Evolutionary conservation across 2,797 vertebrate genomes (phyloP).

Genomic region (Gallinago stenura): DNA sequence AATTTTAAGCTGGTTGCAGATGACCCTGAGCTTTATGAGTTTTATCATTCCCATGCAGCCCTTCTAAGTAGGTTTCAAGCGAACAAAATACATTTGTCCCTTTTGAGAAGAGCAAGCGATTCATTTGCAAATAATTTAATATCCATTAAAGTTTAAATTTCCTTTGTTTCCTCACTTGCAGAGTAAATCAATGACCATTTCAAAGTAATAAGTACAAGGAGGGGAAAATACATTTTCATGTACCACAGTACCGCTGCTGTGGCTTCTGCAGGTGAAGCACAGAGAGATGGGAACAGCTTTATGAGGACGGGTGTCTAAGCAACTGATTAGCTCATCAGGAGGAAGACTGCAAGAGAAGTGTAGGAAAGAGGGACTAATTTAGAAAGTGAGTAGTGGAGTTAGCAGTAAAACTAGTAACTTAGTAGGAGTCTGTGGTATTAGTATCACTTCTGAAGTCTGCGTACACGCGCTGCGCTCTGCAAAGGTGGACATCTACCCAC

Average conservation of each 20-base stretch:
- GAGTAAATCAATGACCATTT: constrained; percentile 71
- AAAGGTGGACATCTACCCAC: constrained; percentile 62
- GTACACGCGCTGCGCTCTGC: constrained; percentile 42
- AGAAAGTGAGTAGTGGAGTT: constrained; percentile 50
- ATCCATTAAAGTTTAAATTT: constrained; percentile 75
- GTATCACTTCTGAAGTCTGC: constrained; percentile 65
- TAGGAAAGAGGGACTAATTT: constrained; percentile 54
- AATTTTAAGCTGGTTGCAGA: constrained; percentile 59
- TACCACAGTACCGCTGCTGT: constrained; percentile 18
- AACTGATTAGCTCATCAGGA: constrained; percentile 73
- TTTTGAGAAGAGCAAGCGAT: constrained; percentile 65
- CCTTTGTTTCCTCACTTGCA: constrained; percentile 64
- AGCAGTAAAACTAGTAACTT: constrained; percentile 43
- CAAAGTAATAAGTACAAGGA: constrained; percentile 63
- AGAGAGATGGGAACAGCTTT: constrained; percentile 61
- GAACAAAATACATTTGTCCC: constrained; percentile 35
- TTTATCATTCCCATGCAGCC: constrained; percentile 56
- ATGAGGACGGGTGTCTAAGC: constrained; percentile 71
- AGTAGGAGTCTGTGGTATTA: constrained; percentile 50
- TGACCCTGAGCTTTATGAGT: constrained; percentile 53
- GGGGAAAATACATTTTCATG: constrained; percentile 46
- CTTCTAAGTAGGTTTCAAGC: constrained; percentile 66
- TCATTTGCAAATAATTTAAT: constrained; percentile 78
- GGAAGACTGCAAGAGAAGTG: constrained; percentile 46
- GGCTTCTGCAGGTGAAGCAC: constrained; percentile 63